A percentile compares a stretch with the other conserved stretches of the same genome.
These are phyloP conservation scores for Astreopora myriophthalma DNA, from an alignment of 64 coral and sea anemone genomes.

Conservation along the genomic window DNA sequence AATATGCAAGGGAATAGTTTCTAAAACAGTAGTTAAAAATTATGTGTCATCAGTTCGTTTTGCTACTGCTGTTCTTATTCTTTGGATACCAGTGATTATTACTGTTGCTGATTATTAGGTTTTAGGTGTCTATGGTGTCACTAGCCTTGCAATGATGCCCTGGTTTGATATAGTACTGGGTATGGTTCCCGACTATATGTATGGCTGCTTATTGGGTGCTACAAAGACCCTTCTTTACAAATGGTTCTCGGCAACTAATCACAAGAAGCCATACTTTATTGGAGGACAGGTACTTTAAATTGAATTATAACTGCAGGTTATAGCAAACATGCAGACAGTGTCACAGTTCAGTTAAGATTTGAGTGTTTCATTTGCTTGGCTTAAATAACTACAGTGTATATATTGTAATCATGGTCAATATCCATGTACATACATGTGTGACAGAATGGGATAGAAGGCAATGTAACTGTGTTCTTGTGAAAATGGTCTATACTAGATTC, in stretches of 20 bases:
- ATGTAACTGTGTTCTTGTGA: no score
- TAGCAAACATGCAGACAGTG: no score
- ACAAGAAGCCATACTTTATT: conserved; percentile 56
- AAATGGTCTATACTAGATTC: no score
- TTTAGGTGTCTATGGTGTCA: conserved; percentile 40
- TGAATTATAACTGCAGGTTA: no score
- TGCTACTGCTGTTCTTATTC: neutral
- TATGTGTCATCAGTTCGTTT: neutral
- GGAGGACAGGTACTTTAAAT: conserved; percentile 47
- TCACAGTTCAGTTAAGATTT: no score
- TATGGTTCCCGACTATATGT: conserved; percentile 82
- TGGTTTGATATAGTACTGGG: conserved; percentile 81
- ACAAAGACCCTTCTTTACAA: conserved; percentile 58
- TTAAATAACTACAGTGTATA: no score
- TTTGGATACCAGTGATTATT: neutral
- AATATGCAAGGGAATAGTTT: neutral
- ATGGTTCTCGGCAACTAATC: conserved; percentile 63
- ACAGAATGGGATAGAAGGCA: no score
- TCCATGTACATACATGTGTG: no score
- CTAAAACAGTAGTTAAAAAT: conserved; percentile 10
- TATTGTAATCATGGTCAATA: no score
- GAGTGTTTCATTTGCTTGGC: no score
- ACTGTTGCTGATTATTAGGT: neutral
- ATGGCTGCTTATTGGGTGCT: conserved; percentile 59
- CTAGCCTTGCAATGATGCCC: conserved; percentile 67